Base-by-base conservation (phyloP, 2,888 invertebrate species). In the Dinocampus coccinellae region DNA sequence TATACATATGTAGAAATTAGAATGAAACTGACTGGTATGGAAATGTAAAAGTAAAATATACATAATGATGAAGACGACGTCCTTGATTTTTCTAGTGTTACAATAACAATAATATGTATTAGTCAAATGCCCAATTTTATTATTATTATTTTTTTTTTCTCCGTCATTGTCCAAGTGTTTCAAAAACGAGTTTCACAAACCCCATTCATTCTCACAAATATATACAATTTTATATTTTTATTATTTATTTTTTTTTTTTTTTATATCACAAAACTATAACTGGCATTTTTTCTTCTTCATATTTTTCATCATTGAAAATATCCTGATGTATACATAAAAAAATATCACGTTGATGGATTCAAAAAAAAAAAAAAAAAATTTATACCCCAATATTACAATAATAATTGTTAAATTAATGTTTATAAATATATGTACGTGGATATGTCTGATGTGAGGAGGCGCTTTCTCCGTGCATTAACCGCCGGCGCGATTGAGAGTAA, bases 41-140 rank as follows among this genome's bases (percentile, higher is more conserved):
- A n/a, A 77, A 79, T 79, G 83, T 82, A 83, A 85, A 85, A 85
- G 84, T 83, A 83, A 85, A 81, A 84, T 82, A 83, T 34, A 84
- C 81, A 83, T 20, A 16, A 60, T 26, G 42, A 70, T 26, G 70
- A 61, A 68, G 70, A 66, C 57, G 75, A 70, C 82, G 85, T 83
- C 86, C 86, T 86, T 85, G 86, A 84, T 85, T 84, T 80, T 78
- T 78, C 70, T 62, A 75, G 84, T 84, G 85, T 85, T 86, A 84
- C 84, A 81, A 81, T 83, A 60, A 84, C 85, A 84, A 82, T 76
- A 84, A 84, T 81, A 80, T 60, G 22, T 24, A 13, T 22, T 29
- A 24, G 39, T 39, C 39, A 39, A 24, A 39, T n/a, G n/a, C n/a
- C n/a, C n/a, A n/a, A n/a, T n/a, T n/a, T n/a, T n/a, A n/a, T n/a